These are phyloP conservation scores for Margarornis squamiger DNA, from an alignment of 2,797 vertebrate genomes.

Conservation along the genomic window DNA sequence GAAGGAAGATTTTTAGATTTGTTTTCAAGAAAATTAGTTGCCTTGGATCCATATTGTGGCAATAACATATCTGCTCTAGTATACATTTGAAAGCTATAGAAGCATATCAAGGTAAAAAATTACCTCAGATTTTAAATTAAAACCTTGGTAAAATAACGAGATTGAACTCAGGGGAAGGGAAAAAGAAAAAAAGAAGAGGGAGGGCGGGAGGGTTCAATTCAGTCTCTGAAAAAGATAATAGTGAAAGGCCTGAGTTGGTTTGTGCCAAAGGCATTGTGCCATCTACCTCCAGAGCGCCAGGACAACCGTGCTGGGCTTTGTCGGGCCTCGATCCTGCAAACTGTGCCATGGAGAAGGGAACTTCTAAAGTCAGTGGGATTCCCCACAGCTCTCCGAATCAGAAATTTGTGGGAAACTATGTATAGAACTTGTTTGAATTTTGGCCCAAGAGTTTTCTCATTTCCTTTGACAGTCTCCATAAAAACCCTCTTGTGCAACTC, in stretches of 20 bases:
- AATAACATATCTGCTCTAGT: background rate
- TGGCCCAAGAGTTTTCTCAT: slow-evolving; percentile 62
- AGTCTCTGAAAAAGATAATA: background rate
- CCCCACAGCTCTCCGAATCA: slow-evolving; percentile 47
- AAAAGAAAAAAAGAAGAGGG: too few species aligned
- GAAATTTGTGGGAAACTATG: slow-evolving; percentile 62
- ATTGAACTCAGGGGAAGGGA: background rate
- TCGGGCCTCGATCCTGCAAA: background rate
- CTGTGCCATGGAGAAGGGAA: background rate
- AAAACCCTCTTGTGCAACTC: slow-evolving; percentile 60
- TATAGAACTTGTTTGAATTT: slow-evolving; percentile 60
- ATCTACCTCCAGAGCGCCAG: slow-evolving; percentile 25
- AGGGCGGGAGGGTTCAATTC: background rate
- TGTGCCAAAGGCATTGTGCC: slow-evolving; percentile 40
- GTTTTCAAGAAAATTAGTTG: background rate
- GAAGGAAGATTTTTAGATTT: background rate
- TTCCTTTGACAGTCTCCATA: slow-evolving; percentile 60
- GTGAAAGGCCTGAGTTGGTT: background rate
- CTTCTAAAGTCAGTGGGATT: slow-evolving; percentile 66
- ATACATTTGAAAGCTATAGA: background rate
- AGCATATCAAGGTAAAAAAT: background rate
- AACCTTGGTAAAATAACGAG: background rate
- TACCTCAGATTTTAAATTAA: slow-evolving; percentile 22
- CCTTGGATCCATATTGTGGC: background rate
- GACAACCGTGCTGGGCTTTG: background rate